Evolutionary conservation across 2,888 invertebrate species (phyloP), one percentile per base, ranked within the genome.

Genomic region (Hydrotaea cyrtoneurina): DNA sequence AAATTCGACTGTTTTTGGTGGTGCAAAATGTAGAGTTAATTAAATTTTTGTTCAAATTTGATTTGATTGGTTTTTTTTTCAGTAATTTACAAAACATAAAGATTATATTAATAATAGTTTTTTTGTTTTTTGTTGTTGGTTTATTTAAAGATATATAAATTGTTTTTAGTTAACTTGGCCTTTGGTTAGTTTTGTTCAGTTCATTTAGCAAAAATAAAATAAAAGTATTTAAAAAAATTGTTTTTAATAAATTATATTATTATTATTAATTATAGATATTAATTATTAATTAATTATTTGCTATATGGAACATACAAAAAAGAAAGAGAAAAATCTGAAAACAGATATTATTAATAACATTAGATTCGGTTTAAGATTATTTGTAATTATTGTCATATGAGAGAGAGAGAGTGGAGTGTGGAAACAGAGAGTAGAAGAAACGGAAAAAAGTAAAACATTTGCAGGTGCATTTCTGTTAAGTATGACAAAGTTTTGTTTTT

Each of bases 161-260:
- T 84, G 85, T 88, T 87, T 90, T 85, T 92, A 90, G 92, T 92
- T 92, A 92, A 92, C 92, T 92, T 92, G 92, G 92, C 92, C 93
- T 92, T 92, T 92, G 92, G 92, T 92, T 92, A 92, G 92, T 92
- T 92, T 88, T 89, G 89, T 91, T 82, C 75, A 78, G 69, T 74
- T 84, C 78, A 74, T 86, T 86, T 87, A 86, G 84, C 82, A 82
- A 83, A 80, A 75, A 83, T 75, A 74, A 73, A 78, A 62, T 69
- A 83, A 78, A 79, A 71, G 82, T 87, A 86, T 86, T 72, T 76
- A 71, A 72, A 79, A 78, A 71, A 75, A 69, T 76, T 75, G 62
- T 83, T 80, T 39, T 69, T 80, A 21, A 80, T 80, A 50, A 72
- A 78, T 62, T 53, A 64, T 71, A 76, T 69, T 73, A 59, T 19